Evolutionary conservation across 2,113 vertebrate species (phyloP), one percentile per base, ranked within the genome.

Genomic region (Xenopus laevis): DNA sequence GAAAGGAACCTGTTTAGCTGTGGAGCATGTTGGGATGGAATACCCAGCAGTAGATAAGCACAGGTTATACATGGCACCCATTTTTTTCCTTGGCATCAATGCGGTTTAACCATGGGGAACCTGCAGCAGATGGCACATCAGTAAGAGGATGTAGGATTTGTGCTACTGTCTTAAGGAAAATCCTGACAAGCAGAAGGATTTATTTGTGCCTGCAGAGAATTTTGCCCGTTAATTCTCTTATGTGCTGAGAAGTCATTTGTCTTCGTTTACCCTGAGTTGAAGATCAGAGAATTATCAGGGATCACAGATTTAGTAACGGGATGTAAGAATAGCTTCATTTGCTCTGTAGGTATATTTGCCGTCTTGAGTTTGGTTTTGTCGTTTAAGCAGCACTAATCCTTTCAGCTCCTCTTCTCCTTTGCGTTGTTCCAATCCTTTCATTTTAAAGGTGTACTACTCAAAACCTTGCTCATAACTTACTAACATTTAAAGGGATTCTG

Each of bases 241-340:
- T 77, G 67, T 45, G 74, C n/a, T 76, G 63, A 76, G 66, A 53
- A 57, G 67, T 70, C 15, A 77, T 64, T 69, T 76, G 58, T 69
- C 66, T 64, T 13, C 0, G 20, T 69, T 45, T 63, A 59, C 61
- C 27, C 27, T 27, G 21, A 55, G 13, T 17, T 30, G 15, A 67
- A 40, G 53, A 74, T 27, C 23, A 27, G 2, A 64, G 17, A 13
- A 64, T 62, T 64, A 72, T 20, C 21, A 40, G n/a, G 53, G 27
- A 63, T 55, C 60, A 44, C 60, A 72, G 40, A 64, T 11, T 61
- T 10, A 15, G 71, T 27, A 21, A 64, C 13, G 0, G 17, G 47
- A 50, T 50, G 5, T 50, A 50, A 50, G 13, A 50, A 50, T 50
- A 50, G 47, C 3, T 13, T 10, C 47, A n/a, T 50, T 13, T 13